Conservation (phyloP, 2,113 vertebrate species). For the Dermatemys mawii region DNA sequence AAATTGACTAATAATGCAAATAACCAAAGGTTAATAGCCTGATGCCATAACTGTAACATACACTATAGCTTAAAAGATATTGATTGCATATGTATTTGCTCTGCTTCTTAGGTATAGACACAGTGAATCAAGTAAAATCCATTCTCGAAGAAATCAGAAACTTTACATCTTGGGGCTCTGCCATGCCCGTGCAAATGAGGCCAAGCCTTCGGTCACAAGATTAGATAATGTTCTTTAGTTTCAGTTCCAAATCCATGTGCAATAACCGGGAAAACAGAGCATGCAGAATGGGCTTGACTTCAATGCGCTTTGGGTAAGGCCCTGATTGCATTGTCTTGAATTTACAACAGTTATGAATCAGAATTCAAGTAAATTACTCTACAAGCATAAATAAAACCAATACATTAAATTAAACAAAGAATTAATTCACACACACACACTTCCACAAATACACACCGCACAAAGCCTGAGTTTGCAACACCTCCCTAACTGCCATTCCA, state of each 20-base stretch:
- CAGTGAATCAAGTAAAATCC: neutral
- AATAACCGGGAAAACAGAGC: accelerated
- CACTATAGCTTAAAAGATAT: slow-evolving; percentile 22
- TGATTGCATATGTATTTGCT: neutral
- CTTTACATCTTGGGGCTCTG: accelerated
- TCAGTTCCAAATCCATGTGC: accelerated
- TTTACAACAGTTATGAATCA: accelerated
- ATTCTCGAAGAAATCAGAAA: neutral
- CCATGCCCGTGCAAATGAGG: neutral
- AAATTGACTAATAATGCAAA: slow-evolving; percentile 80
- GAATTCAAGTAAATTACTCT: neutral
- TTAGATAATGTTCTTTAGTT: accelerated
- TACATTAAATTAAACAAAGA: neutral
- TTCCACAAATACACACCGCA: neutral
- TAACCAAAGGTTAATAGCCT: slow-evolving; percentile 72
- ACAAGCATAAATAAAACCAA: neutral
- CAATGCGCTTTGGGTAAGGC: neutral
- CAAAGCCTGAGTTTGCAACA: neutral
- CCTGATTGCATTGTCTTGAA: neutral
- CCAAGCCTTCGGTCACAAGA: neutral
- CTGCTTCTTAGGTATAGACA: accelerated
- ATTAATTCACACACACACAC: neutral
- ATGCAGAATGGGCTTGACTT: neutral
- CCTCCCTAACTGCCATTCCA: neutral
- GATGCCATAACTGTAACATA: slow-evolving; percentile 55